Conservation (phyloP, 2,797 vertebrate species). For the Pitangus sulphuratus region DNA sequence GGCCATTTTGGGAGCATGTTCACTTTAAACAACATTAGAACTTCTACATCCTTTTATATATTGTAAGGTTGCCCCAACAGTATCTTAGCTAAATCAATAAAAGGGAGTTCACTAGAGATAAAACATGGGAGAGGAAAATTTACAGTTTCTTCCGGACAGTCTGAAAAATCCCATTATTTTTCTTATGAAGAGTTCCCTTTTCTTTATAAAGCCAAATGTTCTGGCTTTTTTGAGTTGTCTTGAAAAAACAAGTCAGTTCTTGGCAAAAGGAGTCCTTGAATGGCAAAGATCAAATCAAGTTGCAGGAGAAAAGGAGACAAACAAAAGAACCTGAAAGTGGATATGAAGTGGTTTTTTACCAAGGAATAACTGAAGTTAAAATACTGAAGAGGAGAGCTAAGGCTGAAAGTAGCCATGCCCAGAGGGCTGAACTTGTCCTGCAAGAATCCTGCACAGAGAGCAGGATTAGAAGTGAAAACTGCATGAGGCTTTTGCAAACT, state of each 20-base stretch:
- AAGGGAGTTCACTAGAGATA: background rate
- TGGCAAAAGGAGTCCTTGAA: background rate
- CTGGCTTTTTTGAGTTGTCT: background rate
- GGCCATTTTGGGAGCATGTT: too few relatives aligned
- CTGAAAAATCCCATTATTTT: background rate
- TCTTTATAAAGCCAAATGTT: background rate
- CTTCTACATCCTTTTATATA: too few relatives aligned
- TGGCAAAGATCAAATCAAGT: background rate
- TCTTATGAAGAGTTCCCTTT: background rate
- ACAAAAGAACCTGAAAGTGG: background rate
- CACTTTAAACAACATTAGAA: too few relatives aligned
- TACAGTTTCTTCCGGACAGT: background rate
- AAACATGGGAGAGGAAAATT: background rate
- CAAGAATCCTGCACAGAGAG: background rate
- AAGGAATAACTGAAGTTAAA: background rate
- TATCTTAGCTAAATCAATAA: background rate
- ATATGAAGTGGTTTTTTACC: background rate
- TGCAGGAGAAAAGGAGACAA: background rate
- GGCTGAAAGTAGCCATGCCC: background rate
- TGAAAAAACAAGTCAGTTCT: background rate
- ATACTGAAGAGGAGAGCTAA: background rate
- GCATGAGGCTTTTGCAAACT: background rate
- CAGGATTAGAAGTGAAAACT: background rate
- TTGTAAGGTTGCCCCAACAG: too few relatives aligned
- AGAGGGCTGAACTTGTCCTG: background rate